A percentile compares a stretch with the other conserved stretches of the same genome.
phyloP scores from a whole-genome alignment of 2,797 vertebrate species.

The Merluccius polli region DNA sequence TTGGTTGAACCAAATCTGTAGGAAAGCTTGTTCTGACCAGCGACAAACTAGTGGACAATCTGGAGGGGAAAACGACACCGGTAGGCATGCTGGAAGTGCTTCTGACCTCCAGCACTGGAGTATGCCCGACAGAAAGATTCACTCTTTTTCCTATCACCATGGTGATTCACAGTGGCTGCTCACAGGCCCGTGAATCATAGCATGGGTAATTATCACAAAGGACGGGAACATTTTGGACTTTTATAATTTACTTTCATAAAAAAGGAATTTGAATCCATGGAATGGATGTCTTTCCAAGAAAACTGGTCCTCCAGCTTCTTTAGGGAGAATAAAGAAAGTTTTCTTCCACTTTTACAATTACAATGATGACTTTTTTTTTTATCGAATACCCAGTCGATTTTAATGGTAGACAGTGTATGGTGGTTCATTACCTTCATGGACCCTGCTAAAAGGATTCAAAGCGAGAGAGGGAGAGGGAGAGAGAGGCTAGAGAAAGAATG shows the following conservation, averaged over 20 bases:
- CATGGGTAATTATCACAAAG: slow-evolving; percentile 22
- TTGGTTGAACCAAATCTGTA: background rate
- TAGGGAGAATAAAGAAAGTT: slow-evolving; percentile 26
- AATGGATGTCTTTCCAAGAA: background rate
- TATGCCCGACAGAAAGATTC: slow-evolving; percentile 46
- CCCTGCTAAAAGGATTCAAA: slow-evolving; percentile 53
- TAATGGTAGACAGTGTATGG: slow-evolving; percentile 49
- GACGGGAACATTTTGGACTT: background rate
- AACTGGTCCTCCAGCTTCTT: slow-evolving; percentile 14
- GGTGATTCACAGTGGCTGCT: slow-evolving; percentile 37
- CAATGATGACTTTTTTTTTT: slow-evolving; percentile 43
- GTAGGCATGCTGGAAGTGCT: background rate
- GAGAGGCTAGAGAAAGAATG: slow-evolving; percentile 22
- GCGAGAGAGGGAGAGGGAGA: slow-evolving; percentile 40
- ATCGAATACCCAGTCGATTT: slow-evolving; percentile 50
- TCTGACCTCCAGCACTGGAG: slow-evolving; percentile 47
- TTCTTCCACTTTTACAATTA: slow-evolving; percentile 33
- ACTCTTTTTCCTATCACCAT: slow-evolving; percentile 35
- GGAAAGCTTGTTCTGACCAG: background rate
- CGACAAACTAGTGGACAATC: background rate
- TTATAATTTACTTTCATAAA: background rate
- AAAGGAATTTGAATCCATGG: background rate
- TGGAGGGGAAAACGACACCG: background rate
- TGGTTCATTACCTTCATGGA: slow-evolving; percentile 52
- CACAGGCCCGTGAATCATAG: slow-evolving; percentile 43